Evolutionary conservation across 1,140 invertebrate genomes (phyloP).

Genomic region (Antheraea pernyi): DNA sequence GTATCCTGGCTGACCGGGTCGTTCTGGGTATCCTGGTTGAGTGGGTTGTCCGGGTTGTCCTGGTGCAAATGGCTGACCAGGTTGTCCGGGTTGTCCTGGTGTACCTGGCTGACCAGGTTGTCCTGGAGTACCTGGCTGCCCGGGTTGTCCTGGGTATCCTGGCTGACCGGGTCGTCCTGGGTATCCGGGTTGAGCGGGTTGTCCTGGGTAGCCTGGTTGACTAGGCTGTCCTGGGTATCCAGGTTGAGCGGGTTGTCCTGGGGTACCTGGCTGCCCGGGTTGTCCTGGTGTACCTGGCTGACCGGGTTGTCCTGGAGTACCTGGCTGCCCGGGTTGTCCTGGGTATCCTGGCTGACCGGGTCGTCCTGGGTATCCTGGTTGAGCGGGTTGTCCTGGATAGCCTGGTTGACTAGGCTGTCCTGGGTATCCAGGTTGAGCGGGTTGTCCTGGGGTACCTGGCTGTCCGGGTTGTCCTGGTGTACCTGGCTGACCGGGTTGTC

Average conservation of each 20-base stretch:
- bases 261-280: background rate
- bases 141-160: background rate
- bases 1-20: conserved; percentile 16
- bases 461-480: background rate
- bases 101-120: background rate
- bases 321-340: background rate
- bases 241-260: background rate
- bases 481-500: background rate
- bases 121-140: background rate
- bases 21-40: conserved; percentile 23
- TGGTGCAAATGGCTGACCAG: no score
- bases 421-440: no score
- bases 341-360: background rate
- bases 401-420: background rate
- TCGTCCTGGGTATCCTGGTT: conserved; percentile 6
- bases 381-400: background rate
- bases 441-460: conserved; percentile 1
- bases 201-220: background rate
- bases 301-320: background rate
- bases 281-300: conserved; percentile 2
- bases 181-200: background rate
- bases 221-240: no score
- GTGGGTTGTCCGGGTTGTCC: background rate
- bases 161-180: conserved; percentile 5
- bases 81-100: background rate